Base-by-base conservation (phyloP, 2,113 vertebrate genomes). In the Nerophis ophidion region DNA sequence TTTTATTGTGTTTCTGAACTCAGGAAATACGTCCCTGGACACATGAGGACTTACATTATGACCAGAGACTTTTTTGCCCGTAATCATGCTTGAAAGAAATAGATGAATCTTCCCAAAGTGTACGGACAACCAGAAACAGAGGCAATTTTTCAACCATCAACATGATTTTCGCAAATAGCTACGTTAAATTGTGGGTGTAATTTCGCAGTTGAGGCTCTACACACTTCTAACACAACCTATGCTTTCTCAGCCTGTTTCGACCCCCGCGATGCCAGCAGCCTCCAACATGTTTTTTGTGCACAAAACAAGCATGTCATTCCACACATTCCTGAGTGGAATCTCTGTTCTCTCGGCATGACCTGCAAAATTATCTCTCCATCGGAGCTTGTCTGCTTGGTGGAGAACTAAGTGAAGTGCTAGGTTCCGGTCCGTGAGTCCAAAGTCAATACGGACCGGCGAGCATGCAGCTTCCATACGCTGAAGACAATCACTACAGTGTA, bases 321-420 rank as follows among this genome's bases (percentile, higher is more conserved):
- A 78, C 70, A 68, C 84, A 89, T 88, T 87, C 86, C 79, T 86
- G 63, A 65, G 65, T 54, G n/a, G 72, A 87, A 86, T 71, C 84
- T 84, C 75, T 74, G 75, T 86, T 84, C 80, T 88, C 81, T 76
- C 70, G 53, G 76, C 79, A 79, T 87, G 87, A 90, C 88, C 87
- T 90, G 87, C 81, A 86, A 26, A 52, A 71, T 88, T 88, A 89
- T 90, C 88, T 86, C 86, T 88, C 72, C 77, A 87, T 90, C 90
- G 83, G 82, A 80, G 77, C 81, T 80, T 81, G 74, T 19, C 54
- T 42, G 36, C 83, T 81, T 81, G 63, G 72, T 60, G 79, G 64
- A 62, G 61, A 72, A 63, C 44, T 64, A 62, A 19, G 53, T 44
- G 70, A 57, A 38, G 48, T 48, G 57, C 51, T 9, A 42, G 50